A percentile compares a stretch with the other conserved stretches of the same genome.
phyloP scores from a whole-genome alignment of 2,797 vertebrate species.

The Poeciliopsis turneri region DNA sequence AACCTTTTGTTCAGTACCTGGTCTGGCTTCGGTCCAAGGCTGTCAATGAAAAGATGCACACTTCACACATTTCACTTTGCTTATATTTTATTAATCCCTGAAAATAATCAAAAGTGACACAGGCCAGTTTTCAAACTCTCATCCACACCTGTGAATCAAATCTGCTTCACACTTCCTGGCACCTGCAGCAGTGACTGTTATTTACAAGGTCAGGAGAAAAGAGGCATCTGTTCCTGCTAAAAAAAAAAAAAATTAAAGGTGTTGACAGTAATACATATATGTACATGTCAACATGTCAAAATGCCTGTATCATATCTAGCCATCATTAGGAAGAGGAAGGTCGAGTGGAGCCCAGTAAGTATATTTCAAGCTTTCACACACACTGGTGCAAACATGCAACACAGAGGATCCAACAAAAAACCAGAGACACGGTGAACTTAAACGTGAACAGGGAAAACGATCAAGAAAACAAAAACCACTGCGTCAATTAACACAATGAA shows the following conservation, averaged over 20 bases:
- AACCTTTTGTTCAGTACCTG: background rate
- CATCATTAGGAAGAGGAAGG: too few species aligned
- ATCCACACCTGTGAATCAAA: conserved; percentile 8
- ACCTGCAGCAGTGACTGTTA: conserved; percentile 10
- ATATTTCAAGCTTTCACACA: too few species aligned
- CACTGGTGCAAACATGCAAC: too few species aligned
- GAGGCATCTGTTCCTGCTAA: conserved; percentile 7
- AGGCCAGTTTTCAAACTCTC: conserved; percentile 10
- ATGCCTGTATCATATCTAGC: background rate
- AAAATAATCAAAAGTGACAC: conserved; percentile 12
- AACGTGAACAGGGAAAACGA: too few species aligned
- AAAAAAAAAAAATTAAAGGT: background rate
- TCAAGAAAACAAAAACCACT: too few species aligned
- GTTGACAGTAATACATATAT: conserved; percentile 5
- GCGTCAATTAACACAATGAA: too few species aligned
- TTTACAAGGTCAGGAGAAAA: conserved; percentile 15
- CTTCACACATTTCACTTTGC: conserved; percentile 2
- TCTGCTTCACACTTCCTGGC: conserved; percentile 1
- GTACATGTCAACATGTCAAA: background rate
- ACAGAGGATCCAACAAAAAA: too few species aligned
- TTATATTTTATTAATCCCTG: conserved; percentile 4
- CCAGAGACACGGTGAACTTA: too few species aligned
- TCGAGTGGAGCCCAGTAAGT: too few species aligned
- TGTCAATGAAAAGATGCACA: background rate
- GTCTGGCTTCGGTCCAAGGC: conserved; percentile 1